These are phyloP conservation scores for Drosophila takahashii DNA, from an alignment of 1,140 invertebrate species.

Conservation along the genomic window DNA sequence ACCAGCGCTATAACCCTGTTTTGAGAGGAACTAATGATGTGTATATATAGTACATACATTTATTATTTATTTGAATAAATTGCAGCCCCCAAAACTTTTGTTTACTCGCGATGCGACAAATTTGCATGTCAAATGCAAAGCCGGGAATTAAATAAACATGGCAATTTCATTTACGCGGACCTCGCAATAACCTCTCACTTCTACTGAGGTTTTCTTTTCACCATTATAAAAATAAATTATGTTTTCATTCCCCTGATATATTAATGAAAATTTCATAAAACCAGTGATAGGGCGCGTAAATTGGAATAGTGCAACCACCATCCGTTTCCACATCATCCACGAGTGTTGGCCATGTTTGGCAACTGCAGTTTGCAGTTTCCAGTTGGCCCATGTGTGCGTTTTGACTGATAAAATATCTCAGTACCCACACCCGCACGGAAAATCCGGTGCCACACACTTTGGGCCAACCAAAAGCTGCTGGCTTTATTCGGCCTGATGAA, in stretches of 20 bases:
- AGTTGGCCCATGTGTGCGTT: slow-evolving; percentile 11
- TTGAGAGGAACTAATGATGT: slow-evolving; percentile 53
- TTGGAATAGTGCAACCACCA: slow-evolving; percentile 34
- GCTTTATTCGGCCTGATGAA: slow-evolving; percentile 66
- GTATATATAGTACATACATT: slow-evolving; percentile 36
- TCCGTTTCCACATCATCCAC: slow-evolving; percentile 7
- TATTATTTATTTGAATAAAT: slow-evolving; percentile 49
- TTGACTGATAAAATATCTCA: slow-evolving; percentile 29
- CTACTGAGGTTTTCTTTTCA: not conserved
- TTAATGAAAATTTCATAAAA: slow-evolving; percentile 53
- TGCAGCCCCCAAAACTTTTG: slow-evolving; percentile 32
- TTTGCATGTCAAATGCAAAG: slow-evolving; percentile 35
- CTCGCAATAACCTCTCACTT: not conserved
- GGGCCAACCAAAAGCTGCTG: slow-evolving; percentile 44
- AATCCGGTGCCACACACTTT: slow-evolving; percentile 3
- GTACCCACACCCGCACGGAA: not conserved
- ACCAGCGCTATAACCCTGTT: slow-evolving; percentile 30
- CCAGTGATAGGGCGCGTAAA: slow-evolving; percentile 31
- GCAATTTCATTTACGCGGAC: slow-evolving; percentile 27
- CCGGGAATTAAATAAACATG: slow-evolving; percentile 33
- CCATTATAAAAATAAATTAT: not conserved
- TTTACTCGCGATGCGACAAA: slow-evolving; percentile 14
- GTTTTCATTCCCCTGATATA: slow-evolving; percentile 12
- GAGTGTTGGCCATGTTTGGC: slow-evolving; percentile 9
- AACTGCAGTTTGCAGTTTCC: not conserved